Evolutionary conservation across 30 jellyfish, hydroid and myxozoan species (phyloP), one percentile per base, ranked within the genome.

Genomic region (Mastigias papua): DNA sequence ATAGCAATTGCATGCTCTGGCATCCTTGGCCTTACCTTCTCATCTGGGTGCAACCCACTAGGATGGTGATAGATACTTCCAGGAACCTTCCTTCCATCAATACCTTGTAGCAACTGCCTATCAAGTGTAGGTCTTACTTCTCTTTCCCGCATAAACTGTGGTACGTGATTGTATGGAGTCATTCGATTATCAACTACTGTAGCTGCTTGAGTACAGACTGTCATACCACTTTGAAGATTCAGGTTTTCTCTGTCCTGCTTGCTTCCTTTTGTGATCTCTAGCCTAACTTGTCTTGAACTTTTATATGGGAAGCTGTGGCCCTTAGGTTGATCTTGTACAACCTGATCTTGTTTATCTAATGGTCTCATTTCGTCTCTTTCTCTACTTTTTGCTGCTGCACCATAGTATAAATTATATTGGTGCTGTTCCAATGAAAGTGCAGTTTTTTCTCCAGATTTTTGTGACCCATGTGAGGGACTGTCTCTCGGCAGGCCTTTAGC

Each of bases 51-150:
- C 8, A 63, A 17, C 20, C 74, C 74, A 42, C 74, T 63, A 10
- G 74, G 42, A 9, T n/a, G 74, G 74, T 63, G 42, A 25, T 72
- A 46, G 33, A 69, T 50, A n/a, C 71, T 58, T 25, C 57, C 61
- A 60, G 67, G 62, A 9, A 37, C 42, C 77, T 58, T 69, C 63
- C 91, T 34, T 34, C 71, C 80, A 48, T 80, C 82, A 63, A 80
- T 64, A 51, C 58, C 23, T 63, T 54, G 76, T 57, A 78, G 30
- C 60, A 57, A 54, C 48, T 78, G 89, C 16, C 34, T 78, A 54
- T 78, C 89, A 13, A 78, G 67, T 5, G 78, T 19, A 23, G 89
- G 69, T 13, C 76, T 73, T 62, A 2, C 27, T 30, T 76, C 86
- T 51, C 75, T 75, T 26, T 62, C 86, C 57, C 78, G n/a, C 60